Evolutionary conservation across 2,888 invertebrate genomes (phyloP).

Genomic region (Slavum lentiscoides): DNA sequence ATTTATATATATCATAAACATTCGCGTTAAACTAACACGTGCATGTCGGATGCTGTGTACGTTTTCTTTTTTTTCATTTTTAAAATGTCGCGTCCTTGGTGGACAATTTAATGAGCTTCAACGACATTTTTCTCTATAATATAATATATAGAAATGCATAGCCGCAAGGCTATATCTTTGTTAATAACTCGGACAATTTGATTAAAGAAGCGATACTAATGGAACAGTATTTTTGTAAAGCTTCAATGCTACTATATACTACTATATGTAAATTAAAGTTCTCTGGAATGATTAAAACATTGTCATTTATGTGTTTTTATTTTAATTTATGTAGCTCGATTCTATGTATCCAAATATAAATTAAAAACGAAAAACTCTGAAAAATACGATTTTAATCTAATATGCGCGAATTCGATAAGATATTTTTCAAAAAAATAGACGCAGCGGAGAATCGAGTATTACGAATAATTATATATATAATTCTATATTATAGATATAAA

Average conservation of each 20-base stretch:
- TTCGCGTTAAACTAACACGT: background rate
- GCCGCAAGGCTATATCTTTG: background rate
- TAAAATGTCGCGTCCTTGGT: background rate
- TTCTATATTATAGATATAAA: too few relatives aligned
- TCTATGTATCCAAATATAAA: too few relatives aligned
- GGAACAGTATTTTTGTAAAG: slow-evolving; percentile 32
- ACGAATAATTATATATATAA: too few relatives aligned
- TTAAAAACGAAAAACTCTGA: too few relatives aligned
- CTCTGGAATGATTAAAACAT: slow-evolving; percentile 2
- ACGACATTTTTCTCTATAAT: background rate
- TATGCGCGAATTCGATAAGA: too few relatives aligned
- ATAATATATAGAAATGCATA: too few relatives aligned
- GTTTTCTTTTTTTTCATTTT: background rate
- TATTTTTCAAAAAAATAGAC: too few relatives aligned
- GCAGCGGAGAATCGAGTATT: too few relatives aligned
- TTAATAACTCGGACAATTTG: background rate
- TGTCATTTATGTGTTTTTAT: background rate
- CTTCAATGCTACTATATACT: slow-evolving; percentile 19
- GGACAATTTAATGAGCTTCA: background rate
- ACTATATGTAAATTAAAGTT: background rate
- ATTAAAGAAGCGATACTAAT: slow-evolving; percentile 28
- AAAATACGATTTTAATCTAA: too few relatives aligned
- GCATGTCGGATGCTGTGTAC: background rate
- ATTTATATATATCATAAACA: background rate
- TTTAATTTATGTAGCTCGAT: too few relatives aligned